Evolutionary conservation across 2,113 vertebrate genomes (phyloP).

Genomic region (Laticauda laticaudata): DNA sequence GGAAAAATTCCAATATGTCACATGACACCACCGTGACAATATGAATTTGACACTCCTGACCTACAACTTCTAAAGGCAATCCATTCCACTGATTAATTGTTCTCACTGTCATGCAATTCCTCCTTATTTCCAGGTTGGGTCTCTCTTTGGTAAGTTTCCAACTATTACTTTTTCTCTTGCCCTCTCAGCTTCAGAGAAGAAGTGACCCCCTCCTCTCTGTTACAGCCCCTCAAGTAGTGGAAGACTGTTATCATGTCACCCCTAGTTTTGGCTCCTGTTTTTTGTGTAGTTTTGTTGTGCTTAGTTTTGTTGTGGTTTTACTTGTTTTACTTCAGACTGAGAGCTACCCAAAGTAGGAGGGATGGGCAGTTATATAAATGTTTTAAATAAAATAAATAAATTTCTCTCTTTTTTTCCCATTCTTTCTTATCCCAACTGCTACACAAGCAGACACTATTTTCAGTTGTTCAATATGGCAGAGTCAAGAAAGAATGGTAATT

Average conservation of each 20-base stretch:
- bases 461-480: constrained; percentile 19
- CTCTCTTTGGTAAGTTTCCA: not conserved
- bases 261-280: not conserved
- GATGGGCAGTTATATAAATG: not conserved
- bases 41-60: too few species aligned
- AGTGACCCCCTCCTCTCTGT: not conserved
- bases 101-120: too few species aligned
- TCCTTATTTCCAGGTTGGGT: too few species aligned
- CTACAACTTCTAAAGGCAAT: too few species aligned
- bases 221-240: not conserved
- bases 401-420: not conserved
- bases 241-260: not conserved
- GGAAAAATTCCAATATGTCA: too few species aligned
- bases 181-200: not conserved
- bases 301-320: not conserved
- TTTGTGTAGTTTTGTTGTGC: not conserved
- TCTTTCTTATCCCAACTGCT: not conserved
- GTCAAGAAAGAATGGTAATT: constrained; percentile 44
- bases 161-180: not conserved
- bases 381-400: not conserved
- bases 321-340: not conserved
- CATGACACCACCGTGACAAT: too few species aligned
- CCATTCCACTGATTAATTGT: too few species aligned
- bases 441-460: constrained; percentile 24
- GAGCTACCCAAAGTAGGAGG: not conserved